Evolutionary conservation across 2,113 vertebrate genomes (phyloP).

Genomic region (Nothocercus nigrocapillus): DNA sequence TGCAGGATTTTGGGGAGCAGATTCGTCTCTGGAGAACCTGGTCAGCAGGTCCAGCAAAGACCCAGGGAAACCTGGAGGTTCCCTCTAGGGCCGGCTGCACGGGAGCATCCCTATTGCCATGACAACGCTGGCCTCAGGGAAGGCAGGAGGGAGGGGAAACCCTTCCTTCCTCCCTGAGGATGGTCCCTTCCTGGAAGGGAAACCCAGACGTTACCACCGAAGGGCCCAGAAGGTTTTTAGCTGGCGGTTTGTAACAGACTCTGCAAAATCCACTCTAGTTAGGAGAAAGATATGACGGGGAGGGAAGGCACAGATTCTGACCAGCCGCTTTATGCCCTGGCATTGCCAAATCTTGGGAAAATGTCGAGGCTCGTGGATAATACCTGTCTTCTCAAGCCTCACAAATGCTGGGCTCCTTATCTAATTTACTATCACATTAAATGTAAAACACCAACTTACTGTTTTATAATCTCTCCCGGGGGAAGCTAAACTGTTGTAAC

Average conservation of each 20-base stretch:
- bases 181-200: neutral
- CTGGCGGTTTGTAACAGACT: neutral
- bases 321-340: fast-evolving
- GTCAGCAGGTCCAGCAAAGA: neutral
- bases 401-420: conserved; percentile 3
- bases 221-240: neutral
- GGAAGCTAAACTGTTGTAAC: neutral
- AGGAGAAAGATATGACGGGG: neutral
- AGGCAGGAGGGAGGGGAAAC: neutral
- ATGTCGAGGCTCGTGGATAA: neutral
- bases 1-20: neutral
- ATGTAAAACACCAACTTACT: neutral
- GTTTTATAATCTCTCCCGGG: conserved; percentile 17
- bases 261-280: neutral
- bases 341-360: neutral
- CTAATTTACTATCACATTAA: conserved; percentile 44
- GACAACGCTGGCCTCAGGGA: conserved; percentile 16
- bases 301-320: neutral
- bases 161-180: neutral
- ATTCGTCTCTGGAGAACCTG: neutral
- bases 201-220: neutral
- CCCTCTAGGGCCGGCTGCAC: neutral
- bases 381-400: neutral
- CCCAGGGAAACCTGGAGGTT: neutral
- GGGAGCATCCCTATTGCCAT: conserved; percentile 50